Evolutionary conservation across 2,113 vertebrate genomes (phyloP), one percentile per base, ranked within the genome.

Genomic region (Dunckerocampus dactyliophorus): DNA sequence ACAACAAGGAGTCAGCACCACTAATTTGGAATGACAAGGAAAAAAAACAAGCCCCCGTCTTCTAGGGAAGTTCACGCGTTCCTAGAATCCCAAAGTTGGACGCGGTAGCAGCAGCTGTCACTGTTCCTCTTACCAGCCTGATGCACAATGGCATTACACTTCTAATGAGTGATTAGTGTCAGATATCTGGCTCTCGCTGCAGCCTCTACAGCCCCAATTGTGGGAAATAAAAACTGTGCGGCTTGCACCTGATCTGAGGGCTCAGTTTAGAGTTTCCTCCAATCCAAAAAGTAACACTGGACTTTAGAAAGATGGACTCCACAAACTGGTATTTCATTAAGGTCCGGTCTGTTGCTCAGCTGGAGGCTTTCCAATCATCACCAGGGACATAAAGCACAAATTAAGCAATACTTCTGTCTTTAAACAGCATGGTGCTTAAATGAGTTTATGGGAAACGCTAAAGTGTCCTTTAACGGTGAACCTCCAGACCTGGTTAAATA

Each of bases 111-210:
- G 85, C 88, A 90, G 89, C 88, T 89, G 89, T 86, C 85, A 72
- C 74, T 58, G 71, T 79, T 82, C 19, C 80, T 76, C 74, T 65
- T 63, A 74, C 59, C 72, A 63, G 62, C 56, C 72, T 82, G 72
- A 80, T 55, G 54, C 64, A 67, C 65, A 81, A 58, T 71, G 68
- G 81, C 74, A 82, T 83, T 84, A 77, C 78, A 73, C 84, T 79
- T 87, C 87, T 88, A 90, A 89, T 89, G 88, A 85, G 75, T 89
- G 87, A 90, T 90, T 90, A 90, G 90, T 90, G 88, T 91, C 90
- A 89, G 79, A 89, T 91, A 87, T 90, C 89, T 85, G 81, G 83
- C 80, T 71, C 47, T 73, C 74, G 81, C 83, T 46, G 64, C 78
- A 73, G 10, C 22, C 51, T 55, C 4, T 42, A 59, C 69, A 69